Base-by-base conservation (phyloP, 2,113 vertebrate genomes). In the Thermophis baileyi region DNA sequence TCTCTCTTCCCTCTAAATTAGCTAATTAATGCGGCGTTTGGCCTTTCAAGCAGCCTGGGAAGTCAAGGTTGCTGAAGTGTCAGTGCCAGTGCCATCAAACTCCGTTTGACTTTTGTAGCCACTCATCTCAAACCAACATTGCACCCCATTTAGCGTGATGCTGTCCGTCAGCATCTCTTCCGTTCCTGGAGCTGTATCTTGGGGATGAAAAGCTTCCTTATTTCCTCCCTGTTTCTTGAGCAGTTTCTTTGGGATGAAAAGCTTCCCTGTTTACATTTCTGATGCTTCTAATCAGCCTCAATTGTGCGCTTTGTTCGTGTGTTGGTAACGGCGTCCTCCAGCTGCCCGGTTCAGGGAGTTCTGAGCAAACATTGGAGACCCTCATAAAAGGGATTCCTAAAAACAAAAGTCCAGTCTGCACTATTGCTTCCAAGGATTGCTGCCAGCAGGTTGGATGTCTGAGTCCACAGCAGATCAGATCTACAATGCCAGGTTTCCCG, bases 321-420 rank as follows among this genome's bases (percentile, higher is more conserved):
- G 1, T 90, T 55, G 53, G 94, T 88, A 95, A 91, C 86, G 51
- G 18, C 30, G 35, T 53, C 95, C 53, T 54, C 89, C 93, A 95
- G 94, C 95, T 96, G 89, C 93, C 49, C 85, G 85, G 92, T 46
- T 86, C 89, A 89, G 16, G 46, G 46, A 74, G 91, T 95, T 93
- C 94, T 95, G 92, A 94, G 40, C 87, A 97, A 95, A 95, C 89
- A 94, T 0, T 35, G 93, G 49, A 90, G 47, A 91, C 27, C 50
- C 18, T 94, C 95, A 93, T 85, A 92, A 88, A 55, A 87, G 44
- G 25, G 87, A 92, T 35, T 0, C 0, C 27, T 85, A 40, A 89
- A 95, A 94, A 94, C 18, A 91, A 90, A 55, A 91, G 22, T 81
- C 49, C 11, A 86, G 89, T 18, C 24, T 47, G 63, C 25, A 88